Evolutionary conservation across 2,113 vertebrate genomes (phyloP).

Genomic region (Callithrix jacchus): DNA sequence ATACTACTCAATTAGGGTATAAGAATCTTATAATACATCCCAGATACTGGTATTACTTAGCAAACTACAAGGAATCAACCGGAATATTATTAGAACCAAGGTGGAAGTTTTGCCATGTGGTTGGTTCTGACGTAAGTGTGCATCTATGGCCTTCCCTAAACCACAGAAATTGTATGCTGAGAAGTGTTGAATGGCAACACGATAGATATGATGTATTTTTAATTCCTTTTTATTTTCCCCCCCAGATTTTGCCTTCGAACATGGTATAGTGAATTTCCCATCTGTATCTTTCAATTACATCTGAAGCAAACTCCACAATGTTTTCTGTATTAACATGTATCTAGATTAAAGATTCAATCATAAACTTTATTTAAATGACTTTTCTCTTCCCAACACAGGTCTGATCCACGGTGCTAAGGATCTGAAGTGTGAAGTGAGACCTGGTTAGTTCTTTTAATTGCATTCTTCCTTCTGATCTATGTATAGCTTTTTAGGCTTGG

Average conservation of each 20-base stretch:
- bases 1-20: background rate
- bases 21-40: background rate
- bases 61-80: background rate
- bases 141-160: background rate
- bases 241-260: background rate
- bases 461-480: background rate
- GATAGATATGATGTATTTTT: background rate
- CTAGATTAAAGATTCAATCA: background rate
- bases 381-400: background rate
- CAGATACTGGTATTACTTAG: background rate
- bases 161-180: background rate
- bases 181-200: background rate
- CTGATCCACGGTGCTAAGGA: background rate
- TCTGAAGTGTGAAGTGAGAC: slow-evolving; percentile 5
- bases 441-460: slow-evolving; percentile 4
- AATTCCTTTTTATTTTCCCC: background rate
- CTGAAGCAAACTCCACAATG: background rate
- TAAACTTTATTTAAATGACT: background rate
- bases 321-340: background rate
- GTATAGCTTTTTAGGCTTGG: background rate
- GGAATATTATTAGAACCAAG: background rate
- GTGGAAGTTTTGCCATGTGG: background rate
- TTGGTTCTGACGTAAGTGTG: background rate
- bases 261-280: background rate
- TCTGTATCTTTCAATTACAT: background rate